Evolutionary conservation across 1,140 invertebrate genomes (phyloP).

Genomic region (Hylyphantes graminicola): DNA sequence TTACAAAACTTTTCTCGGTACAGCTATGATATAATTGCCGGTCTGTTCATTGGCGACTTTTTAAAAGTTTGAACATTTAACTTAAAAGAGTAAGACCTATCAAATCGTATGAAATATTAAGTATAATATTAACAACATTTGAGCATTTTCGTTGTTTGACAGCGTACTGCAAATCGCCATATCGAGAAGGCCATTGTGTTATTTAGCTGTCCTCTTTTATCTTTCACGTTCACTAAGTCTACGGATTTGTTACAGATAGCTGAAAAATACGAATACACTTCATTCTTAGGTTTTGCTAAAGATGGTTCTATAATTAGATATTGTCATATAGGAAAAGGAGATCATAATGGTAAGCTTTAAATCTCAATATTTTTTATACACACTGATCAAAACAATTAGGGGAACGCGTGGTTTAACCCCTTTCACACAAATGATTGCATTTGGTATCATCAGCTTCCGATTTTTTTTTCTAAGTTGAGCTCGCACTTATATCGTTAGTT

Average conservation of each 20-base stretch:
- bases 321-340: conserved; percentile 9
- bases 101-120: too few relatives aligned
- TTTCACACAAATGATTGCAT: too few relatives aligned
- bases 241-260: not conserved
- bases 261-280: conserved; percentile 37
- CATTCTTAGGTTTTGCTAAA: conserved; percentile 34
- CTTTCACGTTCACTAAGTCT: not conserved
- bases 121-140: too few relatives aligned
- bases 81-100: too few relatives aligned
- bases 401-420: too few relatives aligned
- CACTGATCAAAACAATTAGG: too few relatives aligned
- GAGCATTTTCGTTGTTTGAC: too few relatives aligned
- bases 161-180: too few relatives aligned
- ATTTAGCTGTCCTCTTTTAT: not conserved
- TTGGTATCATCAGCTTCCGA: too few relatives aligned
- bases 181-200: too few relatives aligned
- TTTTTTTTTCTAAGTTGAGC: too few relatives aligned
- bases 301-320: conserved; percentile 32
- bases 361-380: not conserved
- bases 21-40: not conserved
- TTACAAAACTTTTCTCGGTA: not conserved
- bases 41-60: not conserved
- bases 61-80: not conserved
- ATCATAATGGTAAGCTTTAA: conserved; percentile 16
- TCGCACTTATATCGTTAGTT: too few relatives aligned